phyloP scores from a whole-genome alignment of 2,797 vertebrate genomes.

The Amblyopsis hoosieri region DNA sequence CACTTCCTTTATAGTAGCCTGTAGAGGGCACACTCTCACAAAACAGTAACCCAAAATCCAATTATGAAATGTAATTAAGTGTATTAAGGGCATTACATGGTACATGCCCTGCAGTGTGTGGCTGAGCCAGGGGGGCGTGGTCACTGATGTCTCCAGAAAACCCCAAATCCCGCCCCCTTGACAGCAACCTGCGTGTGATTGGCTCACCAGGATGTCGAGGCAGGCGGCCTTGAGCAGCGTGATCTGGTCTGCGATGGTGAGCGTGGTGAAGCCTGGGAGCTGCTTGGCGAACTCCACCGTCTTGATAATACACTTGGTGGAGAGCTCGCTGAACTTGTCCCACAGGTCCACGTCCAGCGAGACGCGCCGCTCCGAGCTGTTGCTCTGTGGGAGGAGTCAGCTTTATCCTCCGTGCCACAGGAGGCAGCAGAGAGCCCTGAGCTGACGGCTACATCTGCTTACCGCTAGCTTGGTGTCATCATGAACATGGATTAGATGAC shows the following conservation, averaged over 20 bases:
- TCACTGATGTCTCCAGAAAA: not conserved
- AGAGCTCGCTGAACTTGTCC: constrained; percentile 99
- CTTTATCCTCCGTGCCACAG: not conserved
- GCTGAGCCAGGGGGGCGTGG: not conserved
- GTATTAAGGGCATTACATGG: too few species aligned
- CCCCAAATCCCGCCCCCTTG: not conserved
- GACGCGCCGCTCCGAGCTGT: constrained; percentile 94
- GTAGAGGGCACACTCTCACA: too few species aligned
- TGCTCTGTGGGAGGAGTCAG: constrained; percentile 77
- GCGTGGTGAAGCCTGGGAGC: constrained; percentile 95
- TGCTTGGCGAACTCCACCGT: constrained; percentile 99
- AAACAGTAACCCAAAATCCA: too few species aligned
- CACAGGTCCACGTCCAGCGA: constrained; percentile 95
- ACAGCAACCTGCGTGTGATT: too few species aligned
- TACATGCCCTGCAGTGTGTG: too few species aligned
- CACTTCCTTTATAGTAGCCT: too few species aligned
- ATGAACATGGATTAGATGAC: too few species aligned
- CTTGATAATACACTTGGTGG: constrained; percentile 99
- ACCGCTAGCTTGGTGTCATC: too few species aligned
- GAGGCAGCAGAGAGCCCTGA: not conserved
- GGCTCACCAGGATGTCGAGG: constrained; percentile 94
- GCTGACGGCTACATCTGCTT: too few species aligned
- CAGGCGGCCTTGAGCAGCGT: constrained; percentile 98
- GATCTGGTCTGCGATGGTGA: constrained; percentile 98
- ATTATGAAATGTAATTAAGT: too few species aligned